Evolutionary conservation across 2,113 vertebrate genomes (phyloP).

Genomic region (Pungitius pungitius): DNA sequence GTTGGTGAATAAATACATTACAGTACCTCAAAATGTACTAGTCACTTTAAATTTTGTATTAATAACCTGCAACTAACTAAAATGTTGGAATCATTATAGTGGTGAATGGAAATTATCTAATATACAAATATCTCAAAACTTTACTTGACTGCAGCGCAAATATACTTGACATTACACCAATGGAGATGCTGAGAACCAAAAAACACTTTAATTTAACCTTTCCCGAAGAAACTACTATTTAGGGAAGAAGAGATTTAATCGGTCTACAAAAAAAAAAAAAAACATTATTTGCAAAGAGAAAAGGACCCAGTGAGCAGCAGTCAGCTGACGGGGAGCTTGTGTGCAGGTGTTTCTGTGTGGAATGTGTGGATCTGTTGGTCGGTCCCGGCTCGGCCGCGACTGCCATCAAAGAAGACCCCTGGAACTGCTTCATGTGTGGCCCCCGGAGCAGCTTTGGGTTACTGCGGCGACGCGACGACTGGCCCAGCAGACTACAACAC

Average conservation of each 20-base stretch:
- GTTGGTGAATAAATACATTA: neutral
- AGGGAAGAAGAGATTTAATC: neutral
- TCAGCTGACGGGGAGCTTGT: neutral
- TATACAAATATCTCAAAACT: neutral
- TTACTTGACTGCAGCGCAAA: neutral
- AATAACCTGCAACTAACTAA: neutral
- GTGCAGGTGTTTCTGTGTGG: conserved; percentile 95
- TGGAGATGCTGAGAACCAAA: neutral
- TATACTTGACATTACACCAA: neutral
- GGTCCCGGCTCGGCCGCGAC: conserved; percentile 89
- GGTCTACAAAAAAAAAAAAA: neutral
- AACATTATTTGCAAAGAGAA: neutral
- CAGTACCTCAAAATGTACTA: neutral
- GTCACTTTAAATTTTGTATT: neutral
- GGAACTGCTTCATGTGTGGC: conserved; percentile 99
- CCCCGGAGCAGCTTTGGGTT: conserved; percentile 87
- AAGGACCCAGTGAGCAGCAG: neutral
- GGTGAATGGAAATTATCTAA: neutral
- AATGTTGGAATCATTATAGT: neutral
- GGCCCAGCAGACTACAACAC: conserved; percentile 93
- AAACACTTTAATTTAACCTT: neutral
- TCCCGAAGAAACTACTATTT: neutral
- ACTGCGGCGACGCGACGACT: conserved; percentile 93
- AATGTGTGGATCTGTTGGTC: conserved; percentile 95
- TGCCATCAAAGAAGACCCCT: conserved; percentile 96